Conservation (phyloP, 2,797 vertebrate genomes). For the Streptopelia turtur region DNA sequence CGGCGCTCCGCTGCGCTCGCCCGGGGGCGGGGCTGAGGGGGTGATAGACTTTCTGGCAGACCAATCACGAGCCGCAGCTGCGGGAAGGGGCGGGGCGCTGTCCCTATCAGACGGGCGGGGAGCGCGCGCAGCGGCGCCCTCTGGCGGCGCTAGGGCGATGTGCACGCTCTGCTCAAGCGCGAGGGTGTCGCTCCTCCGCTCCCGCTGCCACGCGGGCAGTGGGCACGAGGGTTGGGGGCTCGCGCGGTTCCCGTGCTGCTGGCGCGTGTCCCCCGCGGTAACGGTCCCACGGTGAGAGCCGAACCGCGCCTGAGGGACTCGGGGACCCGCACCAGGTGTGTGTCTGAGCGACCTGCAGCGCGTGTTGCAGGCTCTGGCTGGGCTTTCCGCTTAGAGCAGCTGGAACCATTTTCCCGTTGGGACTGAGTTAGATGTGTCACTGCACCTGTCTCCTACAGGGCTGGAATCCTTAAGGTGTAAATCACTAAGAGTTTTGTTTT, state of each 20-base stretch:
- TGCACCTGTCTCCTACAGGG: accelerated
- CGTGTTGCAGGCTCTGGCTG: too few species aligned
- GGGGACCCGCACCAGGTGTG: too few species aligned
- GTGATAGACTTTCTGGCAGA: neutral
- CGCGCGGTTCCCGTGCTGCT: too few species aligned
- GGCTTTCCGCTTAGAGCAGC: accelerated
- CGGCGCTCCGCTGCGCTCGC: neutral
- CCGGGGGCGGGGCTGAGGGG: neutral
- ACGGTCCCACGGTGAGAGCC: too few species aligned
- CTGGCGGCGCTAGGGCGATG: accelerated
- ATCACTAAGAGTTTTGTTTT: too few species aligned
- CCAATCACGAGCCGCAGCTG: neutral
- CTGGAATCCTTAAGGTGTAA: accelerated
- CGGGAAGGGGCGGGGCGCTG: neutral
- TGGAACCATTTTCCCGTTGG: accelerated
- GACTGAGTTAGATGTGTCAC: accelerated
- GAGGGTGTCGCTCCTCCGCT: accelerated
- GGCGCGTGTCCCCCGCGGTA: too few species aligned
- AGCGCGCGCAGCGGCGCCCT: accelerated
- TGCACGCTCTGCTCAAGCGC: too few species aligned
- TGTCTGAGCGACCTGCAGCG: too few species aligned
- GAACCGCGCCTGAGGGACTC: too few species aligned
- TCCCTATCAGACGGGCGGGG: accelerated
- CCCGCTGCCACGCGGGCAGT: accelerated
- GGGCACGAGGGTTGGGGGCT: accelerated